These are phyloP conservation scores for Carapus acus DNA, from an alignment of 2,797 vertebrate genomes.

Conservation along the genomic window DNA sequence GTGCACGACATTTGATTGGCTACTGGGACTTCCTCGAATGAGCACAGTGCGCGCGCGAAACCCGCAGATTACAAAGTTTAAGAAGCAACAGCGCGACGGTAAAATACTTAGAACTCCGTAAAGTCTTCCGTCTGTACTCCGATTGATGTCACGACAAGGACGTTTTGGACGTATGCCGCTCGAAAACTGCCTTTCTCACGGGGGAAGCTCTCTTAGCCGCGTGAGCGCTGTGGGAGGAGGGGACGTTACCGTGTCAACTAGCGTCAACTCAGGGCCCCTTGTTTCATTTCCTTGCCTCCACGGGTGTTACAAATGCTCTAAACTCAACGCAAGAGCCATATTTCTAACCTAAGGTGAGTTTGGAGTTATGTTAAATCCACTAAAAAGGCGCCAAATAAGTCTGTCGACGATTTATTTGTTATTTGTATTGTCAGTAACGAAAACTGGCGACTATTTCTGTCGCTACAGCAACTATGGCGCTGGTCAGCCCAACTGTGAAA, in stretches of 20 bases:
- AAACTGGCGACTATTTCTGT: background rate
- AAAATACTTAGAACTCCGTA: too few species aligned
- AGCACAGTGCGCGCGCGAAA: conserved; percentile 31
- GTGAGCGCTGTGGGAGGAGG: conserved; percentile 16
- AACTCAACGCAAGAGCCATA: background rate
- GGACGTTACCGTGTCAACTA: conserved; percentile 58
- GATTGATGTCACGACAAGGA: background rate
- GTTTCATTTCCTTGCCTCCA: background rate
- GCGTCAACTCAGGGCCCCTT: conserved; percentile 32
- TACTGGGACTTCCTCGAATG: conserved; percentile 23
- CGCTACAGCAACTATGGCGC: too few species aligned
- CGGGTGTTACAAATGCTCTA: background rate
- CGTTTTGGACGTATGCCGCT: too few species aligned
- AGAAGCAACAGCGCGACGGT: background rate
- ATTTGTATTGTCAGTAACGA: too few species aligned
- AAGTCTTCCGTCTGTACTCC: too few species aligned
- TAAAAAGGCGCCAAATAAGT: too few species aligned
- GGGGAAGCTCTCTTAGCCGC: conserved; percentile 34
- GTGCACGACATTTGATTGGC: conserved; percentile 58
- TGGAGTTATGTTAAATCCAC: background rate
- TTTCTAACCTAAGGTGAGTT: conserved; percentile 31
- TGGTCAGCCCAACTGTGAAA: conserved; percentile 26
- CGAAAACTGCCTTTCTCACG: conserved; percentile 29
- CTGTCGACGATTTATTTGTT: too few species aligned
- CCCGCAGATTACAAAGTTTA: conserved; percentile 54